Conservation (phyloP, 92 coral and sea anemone genomes). For the Epizoanthus ramosus region DNA sequence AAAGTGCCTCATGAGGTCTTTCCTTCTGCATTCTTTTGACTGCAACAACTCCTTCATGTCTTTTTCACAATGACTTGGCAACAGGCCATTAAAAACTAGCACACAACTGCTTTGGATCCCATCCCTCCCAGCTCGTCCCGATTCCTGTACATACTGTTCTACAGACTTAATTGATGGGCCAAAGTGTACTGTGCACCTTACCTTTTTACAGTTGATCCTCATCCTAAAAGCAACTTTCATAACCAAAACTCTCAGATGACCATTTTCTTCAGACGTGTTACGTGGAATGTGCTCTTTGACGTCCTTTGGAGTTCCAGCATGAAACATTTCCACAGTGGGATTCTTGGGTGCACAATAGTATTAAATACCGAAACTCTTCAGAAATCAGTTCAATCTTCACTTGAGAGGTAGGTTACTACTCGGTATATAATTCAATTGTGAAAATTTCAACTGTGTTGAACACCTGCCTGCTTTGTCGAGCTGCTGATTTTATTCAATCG, state of each 20-base stretch:
- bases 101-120: slow-evolving; percentile 59
- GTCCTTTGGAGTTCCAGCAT: slow-evolving; percentile 64
- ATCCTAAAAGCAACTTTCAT: slow-evolving; percentile 67
- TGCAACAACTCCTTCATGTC: slow-evolving; percentile 58
- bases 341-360: slow-evolving; percentile 24
- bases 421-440: too few species aligned
- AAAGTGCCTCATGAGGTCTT: slow-evolving; percentile 46
- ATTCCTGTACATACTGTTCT: slow-evolving; percentile 64
- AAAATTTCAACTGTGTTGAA: too few species aligned
- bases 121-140: slow-evolving; percentile 64
- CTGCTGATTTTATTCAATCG: too few species aligned
- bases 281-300: slow-evolving; percentile 56
- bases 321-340: slow-evolving; percentile 66
- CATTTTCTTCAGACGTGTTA: slow-evolving; percentile 40
- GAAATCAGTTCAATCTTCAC: too few species aligned
- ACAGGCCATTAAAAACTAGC: slow-evolving; percentile 62
- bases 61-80: slow-evolving; percentile 56
- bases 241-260: slow-evolving; percentile 57
- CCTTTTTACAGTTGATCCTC: slow-evolving; percentile 58
- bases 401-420: too few species aligned
- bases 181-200: slow-evolving; percentile 54
- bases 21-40: slow-evolving; percentile 48
- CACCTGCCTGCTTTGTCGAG: too few species aligned
- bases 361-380: too few species aligned
- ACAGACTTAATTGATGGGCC: slow-evolving; percentile 67